Evolutionary conservation across 1,140 invertebrate species (phyloP), one percentile per base, ranked within the genome.

Genomic region (Oncopodura yosiiana): DNA sequence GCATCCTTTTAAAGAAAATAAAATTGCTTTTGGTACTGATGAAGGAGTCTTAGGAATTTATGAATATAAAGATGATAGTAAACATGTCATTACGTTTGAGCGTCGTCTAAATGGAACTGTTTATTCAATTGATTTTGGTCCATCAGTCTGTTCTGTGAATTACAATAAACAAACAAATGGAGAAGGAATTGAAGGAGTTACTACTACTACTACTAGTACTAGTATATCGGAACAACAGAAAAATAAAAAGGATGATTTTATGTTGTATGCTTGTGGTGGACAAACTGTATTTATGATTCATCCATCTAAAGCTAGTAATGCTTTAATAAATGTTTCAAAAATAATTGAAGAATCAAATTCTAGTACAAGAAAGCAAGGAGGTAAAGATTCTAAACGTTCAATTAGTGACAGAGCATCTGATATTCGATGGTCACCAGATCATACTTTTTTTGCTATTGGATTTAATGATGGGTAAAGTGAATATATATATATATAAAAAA

Each of bases 101-200:
- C 38, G 42, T 23, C 45, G 54, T 18, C 46, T 56, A 4, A 44
- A 27, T 37, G 61, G 61, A 24, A 54, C 50, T 4, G 49, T 63
- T 42, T 63, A 63, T 41, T 37, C 56, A 19, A 38, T 63, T 11
- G 54, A 58, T 38, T 63, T 49, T 49, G 61, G 61, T 26, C 61
- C 61, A 11, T 27, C 36, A 27, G 21, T 29, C 3, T 38, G 43
- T 30, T 30, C 34, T 23, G 51, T 58, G 38, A 18, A n/a, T 6
- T 39, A 29, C 14, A 6, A 23, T 37, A 8, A 29, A 11, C 14
- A 32, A 49, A 49, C 5, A 19, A 14, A 27, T 11, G 26, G 27
- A 48, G n/a, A n/a, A 9, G 4, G 6, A 45, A 45, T 9, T 3
- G 24, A 12, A 48, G 19, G 16, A 16, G 11, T 5, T 30, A 32